Evolutionary conservation across 2,113 vertebrate genomes (phyloP).

Genomic region (Bubo bubo): DNA sequence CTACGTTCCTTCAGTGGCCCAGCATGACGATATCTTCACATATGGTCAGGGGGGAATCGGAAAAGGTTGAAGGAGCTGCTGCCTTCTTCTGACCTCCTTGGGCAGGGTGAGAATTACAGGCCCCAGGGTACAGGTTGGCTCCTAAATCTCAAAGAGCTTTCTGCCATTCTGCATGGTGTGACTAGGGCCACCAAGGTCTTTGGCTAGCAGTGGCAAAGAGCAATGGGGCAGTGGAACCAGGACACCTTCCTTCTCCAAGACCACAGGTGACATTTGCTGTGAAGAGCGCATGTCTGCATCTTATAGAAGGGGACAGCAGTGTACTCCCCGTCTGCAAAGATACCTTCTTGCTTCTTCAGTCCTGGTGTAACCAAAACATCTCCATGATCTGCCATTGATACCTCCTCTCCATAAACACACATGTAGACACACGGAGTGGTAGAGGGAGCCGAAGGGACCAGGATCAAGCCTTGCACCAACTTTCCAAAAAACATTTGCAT

Average conservation of each 20-base stretch:
- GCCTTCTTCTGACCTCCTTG: rapidly evolving
- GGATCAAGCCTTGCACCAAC: not conserved
- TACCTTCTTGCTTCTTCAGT: not conserved
- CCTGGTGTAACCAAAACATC: not conserved
- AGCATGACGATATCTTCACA: rapidly evolving
- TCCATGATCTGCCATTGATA: not conserved
- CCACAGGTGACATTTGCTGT: not conserved
- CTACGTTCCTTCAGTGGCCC: not conserved
- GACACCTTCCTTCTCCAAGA: not conserved
- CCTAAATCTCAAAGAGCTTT: not conserved
- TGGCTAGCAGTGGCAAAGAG: not conserved
- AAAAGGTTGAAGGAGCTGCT: not conserved
- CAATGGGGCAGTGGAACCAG: not conserved
- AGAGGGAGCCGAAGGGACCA: not conserved
- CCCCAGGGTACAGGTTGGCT: rapidly evolving
- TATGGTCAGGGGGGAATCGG: not conserved
- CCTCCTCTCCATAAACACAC: not conserved
- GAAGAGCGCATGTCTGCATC: not conserved
- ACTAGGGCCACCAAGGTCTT: not conserved
- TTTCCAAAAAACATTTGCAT: not conserved
- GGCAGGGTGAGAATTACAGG: not conserved
- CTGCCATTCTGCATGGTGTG: not conserved
- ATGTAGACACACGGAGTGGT: rapidly evolving
- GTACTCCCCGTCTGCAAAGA: not conserved
- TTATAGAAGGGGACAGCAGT: not conserved